These are phyloP conservation scores for Acronicta psi DNA, from an alignment of 2,888 invertebrate genomes.

Conservation along the genomic window DNA sequence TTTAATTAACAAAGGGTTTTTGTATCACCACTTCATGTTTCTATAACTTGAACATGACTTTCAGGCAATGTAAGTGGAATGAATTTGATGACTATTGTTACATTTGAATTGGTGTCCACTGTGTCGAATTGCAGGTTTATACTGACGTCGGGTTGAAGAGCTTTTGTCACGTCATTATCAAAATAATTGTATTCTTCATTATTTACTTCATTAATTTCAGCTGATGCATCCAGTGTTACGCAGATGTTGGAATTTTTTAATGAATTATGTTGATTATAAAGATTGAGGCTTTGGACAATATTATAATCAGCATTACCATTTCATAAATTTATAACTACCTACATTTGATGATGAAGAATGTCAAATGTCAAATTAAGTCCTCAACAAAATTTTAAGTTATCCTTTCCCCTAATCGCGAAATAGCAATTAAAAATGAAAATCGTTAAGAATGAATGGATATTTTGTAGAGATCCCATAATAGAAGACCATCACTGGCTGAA, in stretches of 20 bases:
- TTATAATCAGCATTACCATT: slow-evolving; percentile 53
- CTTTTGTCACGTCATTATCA: slow-evolving; percentile 85
- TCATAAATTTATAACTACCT: slow-evolving; percentile 11
- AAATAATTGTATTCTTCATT: slow-evolving; percentile 69
- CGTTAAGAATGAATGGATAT: slow-evolving; percentile 81
- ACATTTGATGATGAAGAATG: slow-evolving; percentile 25
- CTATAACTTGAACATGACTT: slow-evolving; percentile 80
- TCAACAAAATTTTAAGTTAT: slow-evolving; percentile 4
- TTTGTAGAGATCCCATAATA: slow-evolving; percentile 88
- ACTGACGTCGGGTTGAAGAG: slow-evolving; percentile 85
- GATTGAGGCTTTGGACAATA: slow-evolving; percentile 22
- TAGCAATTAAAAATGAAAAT: slow-evolving; percentile 34
- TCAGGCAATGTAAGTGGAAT: slow-evolving; percentile 87
- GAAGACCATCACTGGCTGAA: slow-evolving; percentile 97
- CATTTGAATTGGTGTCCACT: slow-evolving; percentile 75
- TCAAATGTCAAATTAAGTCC: slow-evolving; percentile 6
- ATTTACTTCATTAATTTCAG: slow-evolving; percentile 83
- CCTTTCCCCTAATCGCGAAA: slow-evolving; percentile 6
- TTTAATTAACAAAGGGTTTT: slow-evolving; percentile 83
- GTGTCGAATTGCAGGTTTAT: slow-evolving; percentile 82
- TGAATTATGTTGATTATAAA: slow-evolving; percentile 53
- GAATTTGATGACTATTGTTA: slow-evolving; percentile 81
- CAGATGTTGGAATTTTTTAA: slow-evolving; percentile 83
- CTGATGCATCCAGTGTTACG: slow-evolving; percentile 85
- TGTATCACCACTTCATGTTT: slow-evolving; percentile 85